Conservation (phyloP, 2,888 invertebrate species). For the Pollenia amentaria region DNA sequence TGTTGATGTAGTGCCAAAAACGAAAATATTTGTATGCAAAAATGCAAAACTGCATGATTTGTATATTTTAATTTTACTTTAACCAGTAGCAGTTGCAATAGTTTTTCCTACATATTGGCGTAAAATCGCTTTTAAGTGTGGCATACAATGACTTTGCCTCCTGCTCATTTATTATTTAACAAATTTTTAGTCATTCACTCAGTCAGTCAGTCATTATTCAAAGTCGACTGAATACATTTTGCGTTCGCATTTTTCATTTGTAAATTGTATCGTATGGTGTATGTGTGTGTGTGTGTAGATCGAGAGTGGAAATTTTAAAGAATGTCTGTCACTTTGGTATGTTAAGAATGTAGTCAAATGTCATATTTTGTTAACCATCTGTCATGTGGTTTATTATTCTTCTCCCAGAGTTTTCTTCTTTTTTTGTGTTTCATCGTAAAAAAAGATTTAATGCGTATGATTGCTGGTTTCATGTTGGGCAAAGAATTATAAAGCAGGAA, state of each 20-base stretch:
- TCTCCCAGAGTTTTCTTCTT: not conserved
- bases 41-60: not conserved
- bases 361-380: slow-evolving; percentile 65
- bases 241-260: slow-evolving; percentile 4
- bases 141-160: slow-evolving; percentile 42
- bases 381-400: slow-evolving; percentile 17
- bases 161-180: slow-evolving; percentile 47
- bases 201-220: slow-evolving; percentile 54
- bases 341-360: slow-evolving; percentile 57
- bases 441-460: slow-evolving; percentile 12
- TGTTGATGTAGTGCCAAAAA: slow-evolving; percentile 70
- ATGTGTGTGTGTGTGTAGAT: slow-evolving; percentile 1
- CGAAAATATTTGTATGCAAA: slow-evolving; percentile 44
- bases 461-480: not conserved
- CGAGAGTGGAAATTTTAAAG: not conserved
- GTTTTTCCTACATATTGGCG: not conserved
- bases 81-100: not conserved
- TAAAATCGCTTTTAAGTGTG: slow-evolving; percentile 31
- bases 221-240: slow-evolving; percentile 23
- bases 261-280: not conserved
- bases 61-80: not conserved
- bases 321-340: slow-evolving; percentile 46
- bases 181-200: slow-evolving; percentile 23
- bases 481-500: not conserved
- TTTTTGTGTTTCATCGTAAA: not conserved